Evolutionary conservation across 2,797 vertebrate species (phyloP).

Genomic region (Myotis planiceps): DNA sequence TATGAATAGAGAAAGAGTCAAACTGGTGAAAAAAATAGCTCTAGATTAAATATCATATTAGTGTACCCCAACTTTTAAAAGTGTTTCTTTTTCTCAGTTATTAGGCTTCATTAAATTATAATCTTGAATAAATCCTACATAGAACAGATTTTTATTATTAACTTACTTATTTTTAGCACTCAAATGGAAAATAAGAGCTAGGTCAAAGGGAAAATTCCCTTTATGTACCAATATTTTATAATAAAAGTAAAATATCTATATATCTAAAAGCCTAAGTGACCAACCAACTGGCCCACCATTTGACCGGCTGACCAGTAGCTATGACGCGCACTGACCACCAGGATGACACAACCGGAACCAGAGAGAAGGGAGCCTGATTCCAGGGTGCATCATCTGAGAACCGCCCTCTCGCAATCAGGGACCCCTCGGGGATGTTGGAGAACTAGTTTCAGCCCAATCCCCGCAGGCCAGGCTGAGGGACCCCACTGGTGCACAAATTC

Average conservation of each 20-base stretch:
- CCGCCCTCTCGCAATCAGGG: too few relatives aligned
- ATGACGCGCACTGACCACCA: too few relatives aligned
- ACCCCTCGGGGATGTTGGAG: too few relatives aligned
- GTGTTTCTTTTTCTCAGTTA: neutral
- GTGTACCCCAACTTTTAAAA: neutral
- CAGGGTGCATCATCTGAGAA: too few relatives aligned
- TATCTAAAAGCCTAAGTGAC: too few relatives aligned
- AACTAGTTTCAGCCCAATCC: too few relatives aligned
- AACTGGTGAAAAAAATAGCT: neutral
- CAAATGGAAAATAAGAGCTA: neutral
- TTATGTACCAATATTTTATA: neutral
- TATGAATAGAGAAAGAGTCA: neutral
- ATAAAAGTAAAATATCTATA: conserved; percentile 14
- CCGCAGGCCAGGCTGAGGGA: too few relatives aligned
- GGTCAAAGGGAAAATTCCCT: neutral
- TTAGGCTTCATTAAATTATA: conserved; percentile 40
- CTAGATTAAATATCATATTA: conserved; percentile 43
- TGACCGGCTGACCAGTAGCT: too few relatives aligned
- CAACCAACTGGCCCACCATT: too few relatives aligned
- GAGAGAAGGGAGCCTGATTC: too few relatives aligned
- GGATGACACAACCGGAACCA: too few relatives aligned
- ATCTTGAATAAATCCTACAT: conserved; percentile 10
- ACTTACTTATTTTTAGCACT: conserved; percentile 46
- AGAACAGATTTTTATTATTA: conserved; percentile 6
- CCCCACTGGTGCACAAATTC: too few relatives aligned